Base-by-base conservation (phyloP, 2,888 invertebrate species). In the Ophraella communa region DNA sequence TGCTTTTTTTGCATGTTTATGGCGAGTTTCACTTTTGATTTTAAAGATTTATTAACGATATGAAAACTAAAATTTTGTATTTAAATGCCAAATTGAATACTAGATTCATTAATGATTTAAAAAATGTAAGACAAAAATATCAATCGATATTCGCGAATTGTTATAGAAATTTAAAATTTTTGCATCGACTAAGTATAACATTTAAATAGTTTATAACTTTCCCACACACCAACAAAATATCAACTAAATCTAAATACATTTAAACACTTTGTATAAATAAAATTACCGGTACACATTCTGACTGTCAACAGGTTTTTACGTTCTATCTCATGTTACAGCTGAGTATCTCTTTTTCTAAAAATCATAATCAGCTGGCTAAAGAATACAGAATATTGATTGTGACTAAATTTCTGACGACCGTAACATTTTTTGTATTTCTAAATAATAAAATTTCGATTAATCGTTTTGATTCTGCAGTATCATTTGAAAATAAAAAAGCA, bases 21-120 rank as follows among this genome's bases (percentile, higher is more conserved):
- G 7, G 17, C 39, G 14, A 2, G 14, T 39, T 39, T 39, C 7
- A 5, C 14, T 39, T 8, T 21, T 45, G 3, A 18, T 3, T 42
- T 42, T 42, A 10, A 8, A 18, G 17, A 20, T 17, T 18, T 44
- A 10, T 44, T 10, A 18, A 7, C 21, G 45, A 45, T 20, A 21
- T 45, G 45, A 45, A 45, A 20, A 45, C 45, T 45, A 45, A 45
- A 45, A 45, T 45, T 45, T 45, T 17, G 39, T 39, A 39, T 14
- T 39, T 45, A 45, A 45, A 45, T 21, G 45, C 45, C 45, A 45
- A 45, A 45, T 45, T 45, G 20, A n/a, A 45, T 21, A n/a, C 21
- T 45, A 45, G 21, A 20, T 17, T 39, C 4, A n/a, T 18, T 21
- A 45, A 45, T 45, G 20, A 21, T 45, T n/a, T 45, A 45, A 45